Base-by-base conservation (phyloP, 2,888 invertebrate genomes). In the Apomyelois bistriatella region DNA sequence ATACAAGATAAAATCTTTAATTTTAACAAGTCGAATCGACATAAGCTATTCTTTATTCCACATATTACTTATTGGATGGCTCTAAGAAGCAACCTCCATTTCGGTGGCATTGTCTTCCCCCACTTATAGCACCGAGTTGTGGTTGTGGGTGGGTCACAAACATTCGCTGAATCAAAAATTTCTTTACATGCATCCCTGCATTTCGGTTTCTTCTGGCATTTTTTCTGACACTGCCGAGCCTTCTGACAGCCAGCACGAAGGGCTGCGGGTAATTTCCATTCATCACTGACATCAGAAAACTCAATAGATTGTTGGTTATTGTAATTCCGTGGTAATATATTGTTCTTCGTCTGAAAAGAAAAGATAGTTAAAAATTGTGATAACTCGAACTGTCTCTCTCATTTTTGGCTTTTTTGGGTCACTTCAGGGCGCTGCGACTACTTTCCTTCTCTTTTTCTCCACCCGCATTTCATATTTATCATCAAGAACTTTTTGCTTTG, bases 21-120 rank as follows among this genome's bases (percentile, higher is more conserved):
- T n/a, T n/a, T n/a, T n/a, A n/a, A n/a, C n/a, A n/a, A n/a, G n/a
- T n/a, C n/a, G n/a, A n/a, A n/a, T n/a, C n/a, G n/a, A n/a, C n/a
- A 22, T 3, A 22, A 22, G 5, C 22, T 22, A 22, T 22, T 22
- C n/a, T n/a, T 22, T 3, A 22, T 22, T 22, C 22, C 22, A 22
- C n/a, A n/a, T n/a, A 22, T 5, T 3, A 22, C 2, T 32, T 32
- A 7, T 10, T 32, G 32, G 7, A 32, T 32, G 9, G 32, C 32
- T 10, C 32, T 7, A 6, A 32, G 8, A 10, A 32, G 32, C 32
- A 57, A 16, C 30, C 48, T 50, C 58, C 60, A 60, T 0, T 41
- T 47, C 0, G 60, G 60, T 5, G 60, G 60, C 57, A 60, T 54
- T 7, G 32, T 32, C 8, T 32, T 32, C 7, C 32, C 32, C 32